Conservation (phyloP, 2,888 invertebrate species). For the Chironomus tentans region DNA sequence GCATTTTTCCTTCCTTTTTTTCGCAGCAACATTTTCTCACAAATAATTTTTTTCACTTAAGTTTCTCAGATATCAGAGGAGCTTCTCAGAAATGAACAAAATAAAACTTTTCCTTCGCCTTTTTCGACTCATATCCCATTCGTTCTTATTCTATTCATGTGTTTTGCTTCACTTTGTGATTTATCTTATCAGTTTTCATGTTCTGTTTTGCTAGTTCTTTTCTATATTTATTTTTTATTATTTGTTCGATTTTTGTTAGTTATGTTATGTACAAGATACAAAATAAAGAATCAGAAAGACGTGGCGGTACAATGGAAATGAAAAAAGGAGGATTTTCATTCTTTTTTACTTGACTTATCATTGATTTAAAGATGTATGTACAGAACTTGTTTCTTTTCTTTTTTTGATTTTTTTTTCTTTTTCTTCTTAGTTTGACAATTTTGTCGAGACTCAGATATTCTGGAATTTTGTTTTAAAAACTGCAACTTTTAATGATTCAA, state of each 20-base stretch:
- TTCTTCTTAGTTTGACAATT: too few species aligned
- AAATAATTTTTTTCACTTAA: too few species aligned
- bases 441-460: too few species aligned
- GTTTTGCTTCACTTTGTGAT: background rate
- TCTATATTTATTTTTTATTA: background rate
- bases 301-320: background rate
- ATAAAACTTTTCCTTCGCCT: too few species aligned
- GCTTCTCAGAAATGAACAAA: too few species aligned
- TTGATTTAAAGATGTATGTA: conserved; percentile 18
- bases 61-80: too few species aligned
- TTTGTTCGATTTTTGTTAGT: conserved; percentile 9
- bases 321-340: background rate
- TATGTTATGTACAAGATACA: conserved; percentile 1
- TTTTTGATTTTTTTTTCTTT: background rate
- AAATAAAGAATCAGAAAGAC: background rate
- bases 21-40: too few species aligned
- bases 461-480: too few species aligned
- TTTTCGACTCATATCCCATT: background rate
- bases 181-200: conserved; percentile 10
- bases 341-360: conserved; percentile 4
- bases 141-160: background rate
- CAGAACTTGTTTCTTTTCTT: background rate
- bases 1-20: too few species aligned
- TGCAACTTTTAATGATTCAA: too few species aligned
- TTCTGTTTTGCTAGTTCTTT: background rate